Conservation (phyloP, 1,140 invertebrate species). For the Sycophaga agraensis region DNA sequence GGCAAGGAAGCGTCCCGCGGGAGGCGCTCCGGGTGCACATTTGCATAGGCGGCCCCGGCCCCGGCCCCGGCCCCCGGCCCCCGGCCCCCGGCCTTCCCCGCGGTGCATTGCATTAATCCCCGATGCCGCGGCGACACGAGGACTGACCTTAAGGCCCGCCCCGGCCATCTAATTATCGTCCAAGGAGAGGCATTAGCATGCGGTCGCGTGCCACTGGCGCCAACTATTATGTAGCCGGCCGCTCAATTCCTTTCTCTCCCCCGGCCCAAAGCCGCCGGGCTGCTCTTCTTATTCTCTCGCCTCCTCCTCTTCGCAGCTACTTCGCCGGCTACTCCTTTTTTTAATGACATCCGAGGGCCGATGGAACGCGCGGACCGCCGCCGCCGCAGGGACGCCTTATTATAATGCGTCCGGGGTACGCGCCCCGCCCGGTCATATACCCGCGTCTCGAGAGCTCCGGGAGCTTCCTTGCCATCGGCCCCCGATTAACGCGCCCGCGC, state of each 20-base stretch:
- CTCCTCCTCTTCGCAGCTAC: background rate
- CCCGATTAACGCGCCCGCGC: no score
- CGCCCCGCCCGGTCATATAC: no score
- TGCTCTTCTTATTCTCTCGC: background rate
- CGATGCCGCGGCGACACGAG: slow-evolving; percentile 36
- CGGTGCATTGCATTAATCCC: slow-evolving; percentile 50
- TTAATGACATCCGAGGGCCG: slow-evolving; percentile 10
- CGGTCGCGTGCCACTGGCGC: slow-evolving; percentile 38
- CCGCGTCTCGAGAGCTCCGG: no score
- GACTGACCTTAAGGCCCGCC: slow-evolving; percentile 39
- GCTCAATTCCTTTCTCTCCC: background rate
- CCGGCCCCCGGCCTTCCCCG: slow-evolving; percentile 12
- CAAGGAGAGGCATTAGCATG: slow-evolving; percentile 39
- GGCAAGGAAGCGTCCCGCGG: no score
- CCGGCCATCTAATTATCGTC: slow-evolving; percentile 42
- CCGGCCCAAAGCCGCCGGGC: background rate
- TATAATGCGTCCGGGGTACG: no score
- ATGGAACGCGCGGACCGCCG: no score
- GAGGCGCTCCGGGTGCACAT: no score
- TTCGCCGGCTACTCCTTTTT: no score
- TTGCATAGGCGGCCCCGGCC: slow-evolving; percentile 43
- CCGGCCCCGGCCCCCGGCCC: background rate
- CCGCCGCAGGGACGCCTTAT: no score
- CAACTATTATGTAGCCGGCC: slow-evolving; percentile 18
- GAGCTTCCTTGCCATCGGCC: no score